A percentile compares a stretch with the other conserved stretches of the same genome.
phyloP scores from a whole-genome alignment of 2,888 invertebrate genomes.

The Hydraecia micacea region DNA sequence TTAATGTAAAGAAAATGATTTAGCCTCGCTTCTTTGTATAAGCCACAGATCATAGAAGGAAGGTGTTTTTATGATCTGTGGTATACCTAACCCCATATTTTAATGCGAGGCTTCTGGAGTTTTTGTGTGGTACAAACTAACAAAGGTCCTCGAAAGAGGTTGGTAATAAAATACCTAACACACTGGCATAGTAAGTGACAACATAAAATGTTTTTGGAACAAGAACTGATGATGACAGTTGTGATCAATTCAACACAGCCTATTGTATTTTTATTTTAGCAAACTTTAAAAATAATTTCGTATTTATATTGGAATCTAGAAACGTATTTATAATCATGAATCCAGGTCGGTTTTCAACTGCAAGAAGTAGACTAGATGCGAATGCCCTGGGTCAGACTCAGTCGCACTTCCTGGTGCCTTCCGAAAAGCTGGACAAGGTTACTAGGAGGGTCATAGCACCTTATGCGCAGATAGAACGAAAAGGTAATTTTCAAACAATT shows the following conservation, averaged over 20 bases:
- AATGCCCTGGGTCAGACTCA: slow-evolving; percentile 72
- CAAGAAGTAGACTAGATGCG: slow-evolving; percentile 75
- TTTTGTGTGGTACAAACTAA: too few species aligned
- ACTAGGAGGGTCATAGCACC: slow-evolving; percentile 91
- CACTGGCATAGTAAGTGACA: neutral
- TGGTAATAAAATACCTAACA: neutral
- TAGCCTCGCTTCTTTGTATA: neutral
- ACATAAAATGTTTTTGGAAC: slow-evolving; percentile 34
- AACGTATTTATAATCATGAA: slow-evolving; percentile 69
- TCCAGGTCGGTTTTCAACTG: slow-evolving; percentile 74
- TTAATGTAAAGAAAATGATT: neutral
- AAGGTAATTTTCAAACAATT: slow-evolving; percentile 66
- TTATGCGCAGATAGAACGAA: slow-evolving; percentile 88
- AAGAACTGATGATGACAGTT: slow-evolving; percentile 40
- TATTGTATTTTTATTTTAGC: slow-evolving; percentile 27
- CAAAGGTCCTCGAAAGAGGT: slow-evolving; percentile 12
- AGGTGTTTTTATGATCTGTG: too few species aligned
- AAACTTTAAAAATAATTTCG: slow-evolving; percentile 18
- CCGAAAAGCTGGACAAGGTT: slow-evolving; percentile 88
- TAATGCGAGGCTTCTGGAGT: too few species aligned
- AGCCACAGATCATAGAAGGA: too few species aligned
- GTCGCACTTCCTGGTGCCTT: slow-evolving; percentile 84
- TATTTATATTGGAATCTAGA: slow-evolving; percentile 25
- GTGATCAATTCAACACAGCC: slow-evolving; percentile 13
- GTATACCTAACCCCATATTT: too few species aligned